Evolutionary conservation across 2,797 vertebrate genomes (phyloP), one percentile per base, ranked within the genome.

Genomic region (Remorina albescens): DNA sequence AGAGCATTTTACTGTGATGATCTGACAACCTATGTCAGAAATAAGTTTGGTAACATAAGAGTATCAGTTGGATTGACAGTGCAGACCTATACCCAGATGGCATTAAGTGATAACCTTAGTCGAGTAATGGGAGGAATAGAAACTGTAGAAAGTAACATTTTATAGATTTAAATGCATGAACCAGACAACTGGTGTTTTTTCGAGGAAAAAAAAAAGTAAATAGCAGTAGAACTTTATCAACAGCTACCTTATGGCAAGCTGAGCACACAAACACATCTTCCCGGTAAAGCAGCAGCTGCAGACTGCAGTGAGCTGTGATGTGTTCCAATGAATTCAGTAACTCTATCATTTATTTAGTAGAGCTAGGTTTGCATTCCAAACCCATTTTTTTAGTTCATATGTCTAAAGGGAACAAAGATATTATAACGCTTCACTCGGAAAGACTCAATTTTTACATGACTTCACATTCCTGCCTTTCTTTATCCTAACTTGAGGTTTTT

Each of bases 221-320:
- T 56, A 74, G 56, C 68, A 76, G 73, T 69, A 18, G 58, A 74
- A 30, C 69, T 79, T 65, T 77, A 74, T 77, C 61, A 68, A 54
- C 42, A 61, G 25, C 13, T 41, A 64, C 49, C 30, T 67, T 63
- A 30, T 51, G 42, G 23, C 64, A 46, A 76, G 56, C 49, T 55
- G 46, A 59, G 19, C 58, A 30, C 65, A 39, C 58, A 64, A n/a
- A n/a, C 64, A 46, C 58, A 59, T 30, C 25, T 19, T 7, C 50
- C 41, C 18, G 42, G 51, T 49, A 30, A 53, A 70, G 21, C 62
- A 41, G 51, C 58, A 67, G 30, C 26, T 37, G 25, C 44, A 42
- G 21, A 44, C 51, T 51, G 28, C 54, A 51, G 49, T 34, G 25
- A n/a, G 21, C 30, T 39, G 26, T 49, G 59, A 55, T 64, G 25